Evolutionary conservation across 2,888 invertebrate genomes (phyloP), one percentile per base, ranked within the genome.

Genomic region (Leucania comma): DNA sequence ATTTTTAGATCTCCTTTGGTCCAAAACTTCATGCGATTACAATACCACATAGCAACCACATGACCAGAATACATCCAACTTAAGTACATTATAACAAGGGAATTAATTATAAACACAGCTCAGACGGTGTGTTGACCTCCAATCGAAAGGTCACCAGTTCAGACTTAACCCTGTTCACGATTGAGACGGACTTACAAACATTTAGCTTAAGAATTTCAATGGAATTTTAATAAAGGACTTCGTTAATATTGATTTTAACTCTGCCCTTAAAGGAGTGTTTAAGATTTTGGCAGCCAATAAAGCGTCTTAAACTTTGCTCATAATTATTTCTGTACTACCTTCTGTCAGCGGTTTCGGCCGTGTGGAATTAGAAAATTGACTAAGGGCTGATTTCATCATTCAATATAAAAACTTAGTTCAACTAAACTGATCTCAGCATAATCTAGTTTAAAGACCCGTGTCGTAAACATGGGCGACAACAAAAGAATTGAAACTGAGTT

Each of bases 41-140:
- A 46, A 29, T 51, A 20, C 8, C 3, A 22, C 22, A n/a, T 56
- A 35, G 42, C n/a, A 38, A 46, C 38, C 42, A 63, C 61, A 54
- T 50, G 58, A 62, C 38, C 46, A 22, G 17, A 67, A 63, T 22
- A 35, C 17, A 29, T 58, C 2, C 5, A 38, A 54, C 32, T 17
- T 56, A 29, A 6, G 24, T 2, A 22, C 5, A 17, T 69, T 62
- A 54, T 58, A 81, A 56, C 65, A n/a, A 62, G 22, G 60, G 58
- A 81, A 62, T 66, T 26, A 62, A 51, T 78, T 54, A 59, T 69
- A 81, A 62, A 76, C 76, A 76, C 51, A 81, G 59, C 14, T 46
- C 9, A 51, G 68, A 26, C 24, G 10, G 22, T 22, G 46, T 58
- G 29, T 42, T 64, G 46, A 71, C 63, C 64, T 57, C 53, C 22